phyloP scores from a whole-genome alignment of 92 coral and sea anemone species.

The Anthopleura xanthogrammica region DNA sequence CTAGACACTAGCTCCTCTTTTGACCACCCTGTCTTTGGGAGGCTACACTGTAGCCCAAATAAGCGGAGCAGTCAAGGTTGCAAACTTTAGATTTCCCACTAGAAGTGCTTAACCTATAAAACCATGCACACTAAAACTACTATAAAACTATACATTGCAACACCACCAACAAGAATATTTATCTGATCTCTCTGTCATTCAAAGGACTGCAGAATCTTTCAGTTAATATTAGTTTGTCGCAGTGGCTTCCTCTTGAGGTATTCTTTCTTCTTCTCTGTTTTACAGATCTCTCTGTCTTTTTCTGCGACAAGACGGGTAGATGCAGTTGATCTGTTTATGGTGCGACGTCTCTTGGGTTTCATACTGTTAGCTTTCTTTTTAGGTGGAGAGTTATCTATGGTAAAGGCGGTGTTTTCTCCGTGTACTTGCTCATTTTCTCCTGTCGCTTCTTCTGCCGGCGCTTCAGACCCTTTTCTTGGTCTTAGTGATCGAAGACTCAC shows the following conservation, averaged over 20 bases:
- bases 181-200: neutral
- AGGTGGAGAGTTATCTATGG: constrained; percentile 78
- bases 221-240: constrained; percentile 45
- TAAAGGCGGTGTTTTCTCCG: constrained; percentile 75
- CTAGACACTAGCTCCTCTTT: no score
- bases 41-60: no score
- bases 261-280: constrained; percentile 45
- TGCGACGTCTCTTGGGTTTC: constrained; percentile 63
- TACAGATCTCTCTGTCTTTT: constrained; percentile 45
- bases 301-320: constrained; percentile 56
- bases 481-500: constrained; percentile 4
- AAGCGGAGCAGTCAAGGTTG: no score
- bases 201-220: neutral
- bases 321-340: constrained; percentile 72
- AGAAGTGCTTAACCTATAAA: neutral
- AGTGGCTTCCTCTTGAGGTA: constrained; percentile 56
- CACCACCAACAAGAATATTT: neutral
- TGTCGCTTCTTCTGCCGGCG: neutral
- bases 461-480: neutral
- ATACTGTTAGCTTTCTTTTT: constrained; percentile 40
- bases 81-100: no score
- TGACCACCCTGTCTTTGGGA: no score
- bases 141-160: neutral
- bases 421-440: constrained; percentile 29
- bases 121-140: neutral